These are phyloP conservation scores for Ectemnius cavifrons DNA, from an alignment of 2,888 invertebrate species.

Conservation along the genomic window DNA sequence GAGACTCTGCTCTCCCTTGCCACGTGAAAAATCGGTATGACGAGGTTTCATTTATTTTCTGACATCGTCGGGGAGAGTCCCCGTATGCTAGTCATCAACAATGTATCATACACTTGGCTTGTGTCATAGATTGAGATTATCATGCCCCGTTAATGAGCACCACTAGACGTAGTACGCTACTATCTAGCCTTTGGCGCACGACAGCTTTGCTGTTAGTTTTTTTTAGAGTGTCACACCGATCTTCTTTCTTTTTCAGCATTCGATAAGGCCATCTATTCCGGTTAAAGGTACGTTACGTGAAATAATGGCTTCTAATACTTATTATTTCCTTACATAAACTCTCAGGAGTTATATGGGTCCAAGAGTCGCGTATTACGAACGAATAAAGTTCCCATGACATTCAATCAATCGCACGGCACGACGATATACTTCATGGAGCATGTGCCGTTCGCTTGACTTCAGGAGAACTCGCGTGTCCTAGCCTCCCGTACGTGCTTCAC, in stretches of 20 bases:
- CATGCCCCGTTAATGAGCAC: conserved; percentile 11
- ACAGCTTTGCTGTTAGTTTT: conserved; percentile 15
- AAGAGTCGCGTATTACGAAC: no score
- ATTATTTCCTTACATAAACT: not conserved
- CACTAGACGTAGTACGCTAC: conserved; percentile 41
- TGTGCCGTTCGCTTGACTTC: conserved; percentile 30
- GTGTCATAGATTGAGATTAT: conserved; percentile 27
- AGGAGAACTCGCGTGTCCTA: conserved; percentile 4
- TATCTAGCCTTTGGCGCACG: conserved; percentile 51
- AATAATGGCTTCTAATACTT: conserved; percentile 5
- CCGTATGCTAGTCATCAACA: conserved; percentile 12
- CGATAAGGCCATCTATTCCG: conserved; percentile 75
- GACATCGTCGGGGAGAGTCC: no score
- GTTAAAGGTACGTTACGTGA: conserved; percentile 72
- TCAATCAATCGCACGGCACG: conserved; percentile 40
- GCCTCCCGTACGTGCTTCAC: conserved; percentile 25
- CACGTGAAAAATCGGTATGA: conserved; percentile 3
- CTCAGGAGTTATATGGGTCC: no score
- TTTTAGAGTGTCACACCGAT: conserved; percentile 23
- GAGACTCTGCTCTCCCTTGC: not conserved
- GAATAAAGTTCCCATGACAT: no score
- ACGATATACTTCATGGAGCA: conserved; percentile 9
- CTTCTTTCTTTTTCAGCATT: conserved; percentile 71
- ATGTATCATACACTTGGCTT: conserved; percentile 57
- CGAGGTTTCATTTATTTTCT: not conserved